A percentile compares a stretch with the other conserved stretches of the same genome.
Evolutionary conservation across 2,797 vertebrate species (phyloP).

Genomic region (Sebastes hubbsi): DNA sequence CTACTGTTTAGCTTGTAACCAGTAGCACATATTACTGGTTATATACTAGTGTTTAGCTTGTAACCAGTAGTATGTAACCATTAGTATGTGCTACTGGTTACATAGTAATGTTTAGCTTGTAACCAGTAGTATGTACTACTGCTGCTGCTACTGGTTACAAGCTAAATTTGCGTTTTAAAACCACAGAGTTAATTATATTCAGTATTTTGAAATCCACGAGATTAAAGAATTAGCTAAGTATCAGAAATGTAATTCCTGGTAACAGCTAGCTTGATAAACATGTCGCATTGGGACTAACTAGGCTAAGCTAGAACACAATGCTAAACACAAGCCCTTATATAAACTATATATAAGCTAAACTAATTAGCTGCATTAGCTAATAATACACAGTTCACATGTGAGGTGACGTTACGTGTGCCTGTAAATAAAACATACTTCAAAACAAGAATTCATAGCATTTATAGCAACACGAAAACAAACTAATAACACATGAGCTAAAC

Average conservation of each 20-base stretch:
- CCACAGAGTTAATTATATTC: no score
- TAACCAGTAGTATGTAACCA: no score
- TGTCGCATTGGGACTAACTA: neutral
- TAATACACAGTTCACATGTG: neutral
- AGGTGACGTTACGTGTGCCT: neutral
- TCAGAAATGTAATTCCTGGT: accelerated
- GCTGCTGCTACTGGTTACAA: no score
- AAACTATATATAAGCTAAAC: neutral
- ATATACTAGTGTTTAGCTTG: accelerated
- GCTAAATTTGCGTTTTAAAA: no score
- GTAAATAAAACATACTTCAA: neutral
- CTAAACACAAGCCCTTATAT: no score
- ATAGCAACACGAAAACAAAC: accelerated
- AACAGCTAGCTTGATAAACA: neutral
- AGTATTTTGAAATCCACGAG: neutral
- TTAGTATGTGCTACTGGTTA: no score
- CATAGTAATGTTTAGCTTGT: accelerated
- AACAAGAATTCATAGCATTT: neutral
- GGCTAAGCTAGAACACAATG: accelerated
- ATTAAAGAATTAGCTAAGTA: neutral
- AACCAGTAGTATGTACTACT: no score
- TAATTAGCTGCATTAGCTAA: neutral
- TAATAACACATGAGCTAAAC: accelerated
- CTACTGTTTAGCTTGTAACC: accelerated
- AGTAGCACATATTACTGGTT: no score